Evolutionary conservation across 2,888 invertebrate species (phyloP), one percentile per base, ranked within the genome.

Genomic region (Acleris holmiana): DNA sequence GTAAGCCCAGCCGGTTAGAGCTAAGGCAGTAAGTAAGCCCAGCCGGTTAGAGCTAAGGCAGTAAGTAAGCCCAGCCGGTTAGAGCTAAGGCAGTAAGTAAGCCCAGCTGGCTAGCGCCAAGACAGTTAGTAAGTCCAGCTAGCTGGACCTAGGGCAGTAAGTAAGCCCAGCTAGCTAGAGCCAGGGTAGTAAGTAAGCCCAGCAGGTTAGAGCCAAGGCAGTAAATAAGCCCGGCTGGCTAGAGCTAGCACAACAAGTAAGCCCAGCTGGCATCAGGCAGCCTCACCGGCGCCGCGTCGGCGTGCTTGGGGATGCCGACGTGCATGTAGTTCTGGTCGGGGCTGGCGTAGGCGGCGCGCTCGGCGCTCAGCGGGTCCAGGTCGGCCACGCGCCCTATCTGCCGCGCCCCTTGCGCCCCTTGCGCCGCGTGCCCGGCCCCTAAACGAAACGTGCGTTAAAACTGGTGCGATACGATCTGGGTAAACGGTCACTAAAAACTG

Each of bases 331-430:
- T 76, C 73, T 68, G 75, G 61, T 79, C 79, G 77, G 84, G 53
- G 69, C 47, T 4, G 75, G 66, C 10, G 82, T 78, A 66, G 74
- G 75, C 0, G 82, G 84, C 58, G 76, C 58, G 75, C 58, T 91
- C 90, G 60, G 83, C 83, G 51, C 88, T 98, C 60, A 99, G 94
- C 2, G 99, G 99, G 89, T 99, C 99, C 83, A 99, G 96, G 85
- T 99, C 98, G 35, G 97, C 96, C 70, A 99, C 97, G n/a, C 98
- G 97, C 3, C 98, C 98, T 79, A 98, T 96, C 79, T 95, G 94
- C 69, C 96, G 93, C 58, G 91, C 85, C 58, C 88, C 89, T 81
- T 80, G 93, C 58, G 91, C 85, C 58, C 88, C 89, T 81, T 80
- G 88, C 1, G 35, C 35, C 35, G 8, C 35, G 35, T 35, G 35